Evolutionary conservation across 2,888 invertebrate species (phyloP), one percentile per base, ranked within the genome.

Genomic region (Thereva nobilitata): DNA sequence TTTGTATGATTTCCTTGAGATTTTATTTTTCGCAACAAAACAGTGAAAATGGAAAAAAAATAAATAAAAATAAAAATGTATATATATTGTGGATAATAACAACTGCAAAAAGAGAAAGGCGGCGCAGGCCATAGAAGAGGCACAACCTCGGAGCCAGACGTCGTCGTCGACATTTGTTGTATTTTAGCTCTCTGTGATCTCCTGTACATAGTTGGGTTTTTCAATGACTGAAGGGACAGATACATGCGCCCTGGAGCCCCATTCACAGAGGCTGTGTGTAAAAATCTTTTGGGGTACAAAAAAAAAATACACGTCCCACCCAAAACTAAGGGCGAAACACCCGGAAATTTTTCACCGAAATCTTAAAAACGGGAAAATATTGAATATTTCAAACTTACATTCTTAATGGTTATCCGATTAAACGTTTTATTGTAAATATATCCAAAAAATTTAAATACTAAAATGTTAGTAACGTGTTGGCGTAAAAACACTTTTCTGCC

Each of bases 201-300:
- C 9, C 7, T 56, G 12, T 42, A 10, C 23, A 23, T 23, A 23
- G 23, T 23, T 23, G 49, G 34, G 37, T 61, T 50, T 50, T 61
- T 61, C 50, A 61, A 61, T 61, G 61, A 61, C 35, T 61, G 50
- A 50, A 61, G 50, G 50, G 38, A 12, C 40, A 23, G 12, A 61
- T 61, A 10, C 61, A 61, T 61, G 61, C 61, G 61, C 61, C 61
- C 34, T 61, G 61, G 49, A 41, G 9, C 10, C 50, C 41, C 61
- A 61, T 61, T 61, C 61, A 61, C 49, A 41, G 61, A 61, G 61
- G 61, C 41, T 61, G 61, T 61, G 61, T 61, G 61, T 61, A 61
- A 41, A 56, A 50, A 50, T 61, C 61, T 61, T 61, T 49, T 50
- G 50, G 50, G 50, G 50, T 8, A 4, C n/a, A 10, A 41, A 61